Conservation (phyloP, 2,797 vertebrate genomes). For the Octomys mimax region DNA sequence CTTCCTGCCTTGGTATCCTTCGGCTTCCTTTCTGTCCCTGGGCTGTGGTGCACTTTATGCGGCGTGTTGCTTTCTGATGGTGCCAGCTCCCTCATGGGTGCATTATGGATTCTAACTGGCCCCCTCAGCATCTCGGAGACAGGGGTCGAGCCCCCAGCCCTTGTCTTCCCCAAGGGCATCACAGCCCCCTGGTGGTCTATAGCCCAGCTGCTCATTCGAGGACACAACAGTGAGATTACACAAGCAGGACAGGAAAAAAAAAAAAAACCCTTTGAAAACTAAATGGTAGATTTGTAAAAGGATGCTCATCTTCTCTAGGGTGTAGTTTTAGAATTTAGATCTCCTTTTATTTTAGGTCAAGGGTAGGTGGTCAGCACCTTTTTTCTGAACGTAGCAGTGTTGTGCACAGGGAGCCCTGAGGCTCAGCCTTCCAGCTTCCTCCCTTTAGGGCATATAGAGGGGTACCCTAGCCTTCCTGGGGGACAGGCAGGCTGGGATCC, state of each 20-base stretch:
- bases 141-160: not conserved
- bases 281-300: not conserved
- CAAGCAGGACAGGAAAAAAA: not conserved
- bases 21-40: not conserved
- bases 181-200: not conserved
- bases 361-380: not conserved
- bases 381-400: not conserved
- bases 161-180: not conserved
- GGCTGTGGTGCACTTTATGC: not conserved
- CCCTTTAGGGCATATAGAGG: not conserved
- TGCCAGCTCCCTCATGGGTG: not conserved
- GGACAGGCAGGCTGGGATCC: not conserved
- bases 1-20: not conserved
- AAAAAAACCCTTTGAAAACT: not conserved
- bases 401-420: not conserved
- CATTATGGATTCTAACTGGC: not conserved
- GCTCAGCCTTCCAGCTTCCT: not conserved
- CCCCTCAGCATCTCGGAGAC: not conserved
- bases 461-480: not conserved
- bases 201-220: not conserved
- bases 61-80: not conserved
- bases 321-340: constrained; percentile 11
- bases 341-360: constrained; percentile 55
- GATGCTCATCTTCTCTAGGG: not conserved
- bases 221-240: not conserved